A percentile compares a stretch with the other conserved stretches of the same genome.
Conservation (phyloP, 2,888 invertebrate species). For the Tetanocera ferruginea region DNA sequence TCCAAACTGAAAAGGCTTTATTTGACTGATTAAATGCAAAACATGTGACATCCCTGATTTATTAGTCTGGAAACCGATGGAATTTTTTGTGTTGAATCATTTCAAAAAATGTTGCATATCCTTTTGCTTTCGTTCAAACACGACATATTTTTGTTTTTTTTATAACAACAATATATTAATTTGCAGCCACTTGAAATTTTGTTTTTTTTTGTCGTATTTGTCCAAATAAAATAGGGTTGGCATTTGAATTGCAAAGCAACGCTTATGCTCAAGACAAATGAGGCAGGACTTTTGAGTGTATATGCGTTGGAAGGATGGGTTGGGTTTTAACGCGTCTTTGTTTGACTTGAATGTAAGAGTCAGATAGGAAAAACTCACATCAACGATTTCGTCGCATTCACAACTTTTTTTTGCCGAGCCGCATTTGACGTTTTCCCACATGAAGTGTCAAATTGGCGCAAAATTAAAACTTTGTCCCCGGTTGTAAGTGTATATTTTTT, state of each 20-base stretch:
- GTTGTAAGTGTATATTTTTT: constrained; percentile 7
- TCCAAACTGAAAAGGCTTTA: not conserved
- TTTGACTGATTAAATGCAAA: constrained; percentile 39
- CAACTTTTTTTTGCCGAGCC: not conserved
- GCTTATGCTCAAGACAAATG: not conserved
- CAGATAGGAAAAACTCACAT: constrained; percentile 22
- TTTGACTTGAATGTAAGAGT: not conserved
- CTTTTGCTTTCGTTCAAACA: not conserved
- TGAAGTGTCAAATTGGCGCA: constrained; percentile 50
- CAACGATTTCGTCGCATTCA: not conserved
- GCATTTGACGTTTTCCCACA: constrained; percentile 44
- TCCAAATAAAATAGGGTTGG: not conserved
- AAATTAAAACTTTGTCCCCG: constrained; percentile 33
- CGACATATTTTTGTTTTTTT: not conserved
- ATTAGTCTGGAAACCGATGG: constrained; percentile 30
- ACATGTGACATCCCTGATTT: constrained; percentile 35
- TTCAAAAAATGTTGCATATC: not conserved
- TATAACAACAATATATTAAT: not conserved
- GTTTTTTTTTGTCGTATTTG: not conserved
- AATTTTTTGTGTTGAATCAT: not conserved
- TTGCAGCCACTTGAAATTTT: constrained; percentile 22
- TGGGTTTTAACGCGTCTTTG: not conserved
- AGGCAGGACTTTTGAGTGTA: not conserved
- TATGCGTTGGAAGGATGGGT: too few relatives aligned
- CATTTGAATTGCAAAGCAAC: not conserved